Percentiles rank a stretch among this genome's conserved stretches.
Conservation (phyloP, 2,113 vertebrate genomes). For the Eublepharis macularius region DNA sequence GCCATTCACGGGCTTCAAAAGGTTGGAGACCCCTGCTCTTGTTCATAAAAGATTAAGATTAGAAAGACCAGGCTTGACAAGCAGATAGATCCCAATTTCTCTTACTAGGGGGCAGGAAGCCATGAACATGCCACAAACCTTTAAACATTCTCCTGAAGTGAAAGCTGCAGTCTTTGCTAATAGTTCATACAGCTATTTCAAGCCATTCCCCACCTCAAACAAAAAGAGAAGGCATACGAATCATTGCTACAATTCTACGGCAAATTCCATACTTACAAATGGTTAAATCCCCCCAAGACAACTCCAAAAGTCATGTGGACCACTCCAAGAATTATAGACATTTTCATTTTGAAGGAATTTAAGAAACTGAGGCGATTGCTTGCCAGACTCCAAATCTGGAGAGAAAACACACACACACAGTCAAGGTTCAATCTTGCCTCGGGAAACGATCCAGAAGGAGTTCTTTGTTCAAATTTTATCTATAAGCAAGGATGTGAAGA, state of each 20-base stretch:
- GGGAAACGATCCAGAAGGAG: not conserved
- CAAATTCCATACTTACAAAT: constrained; percentile 83
- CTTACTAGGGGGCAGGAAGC: not conserved
- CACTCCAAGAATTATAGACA: constrained; percentile 96
- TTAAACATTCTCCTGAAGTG: not conserved
- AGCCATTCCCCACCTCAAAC: not conserved
- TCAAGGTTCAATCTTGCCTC: not conserved
- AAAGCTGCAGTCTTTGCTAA: not conserved
- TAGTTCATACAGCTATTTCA: not conserved
- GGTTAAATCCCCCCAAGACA: constrained; percentile 89
- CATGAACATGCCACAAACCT: not conserved
- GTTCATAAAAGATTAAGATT: no score
- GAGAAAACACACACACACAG: constrained; percentile 1
- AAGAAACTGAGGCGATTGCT: constrained; percentile 93
- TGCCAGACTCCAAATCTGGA: constrained; percentile 95
- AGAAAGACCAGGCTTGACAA: no score
- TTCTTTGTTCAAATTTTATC: not conserved
- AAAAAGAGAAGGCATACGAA: not conserved
- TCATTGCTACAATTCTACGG: not conserved
- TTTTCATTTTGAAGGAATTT: constrained; percentile 99
- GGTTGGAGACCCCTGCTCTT: no score
- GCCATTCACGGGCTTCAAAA: no score
- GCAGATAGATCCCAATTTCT: not conserved
- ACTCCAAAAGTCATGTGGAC: constrained; percentile 95
- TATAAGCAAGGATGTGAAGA: not conserved